Evolutionary conservation across 2,888 invertebrate species (phyloP).

Genomic region (Pristionchus fissidentatus): DNA sequence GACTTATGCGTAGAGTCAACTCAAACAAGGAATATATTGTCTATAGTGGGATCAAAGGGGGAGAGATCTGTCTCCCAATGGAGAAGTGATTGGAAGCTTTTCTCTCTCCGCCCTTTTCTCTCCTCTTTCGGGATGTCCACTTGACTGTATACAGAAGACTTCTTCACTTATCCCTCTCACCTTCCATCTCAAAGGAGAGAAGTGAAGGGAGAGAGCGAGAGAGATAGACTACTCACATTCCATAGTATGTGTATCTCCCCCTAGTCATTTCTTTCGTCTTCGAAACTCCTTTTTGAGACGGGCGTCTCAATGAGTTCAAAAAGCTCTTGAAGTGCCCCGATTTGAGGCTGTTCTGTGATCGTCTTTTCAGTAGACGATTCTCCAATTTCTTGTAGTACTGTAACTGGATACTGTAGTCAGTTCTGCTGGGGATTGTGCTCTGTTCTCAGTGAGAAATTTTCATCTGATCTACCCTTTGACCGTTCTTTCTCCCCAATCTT

Average conservation of each 20-base stretch:
- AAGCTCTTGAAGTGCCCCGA: not conserved
- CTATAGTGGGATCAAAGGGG: slow-evolving; percentile 12
- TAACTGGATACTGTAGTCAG: too few species aligned
- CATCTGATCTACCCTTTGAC: too few species aligned
- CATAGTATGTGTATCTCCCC: not conserved
- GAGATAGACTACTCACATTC: not conserved
- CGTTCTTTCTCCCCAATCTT: not conserved
- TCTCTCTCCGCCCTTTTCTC: slow-evolving; percentile 9
- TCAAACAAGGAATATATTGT: too few species aligned
- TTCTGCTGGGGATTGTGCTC: too few species aligned
- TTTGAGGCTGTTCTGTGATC: too few species aligned
- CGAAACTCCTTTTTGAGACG: not conserved
- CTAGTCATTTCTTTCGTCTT: not conserved
- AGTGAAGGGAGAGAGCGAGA: not conserved
- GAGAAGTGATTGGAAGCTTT: not conserved
- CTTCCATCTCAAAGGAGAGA: not conserved
- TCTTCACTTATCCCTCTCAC: slow-evolving; percentile 1
- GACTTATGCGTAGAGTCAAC: too few species aligned
- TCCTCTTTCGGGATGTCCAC: slow-evolving; percentile 36
- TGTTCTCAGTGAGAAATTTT: too few species aligned
- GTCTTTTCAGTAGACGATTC: too few species aligned
- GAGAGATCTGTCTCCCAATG: not conserved
- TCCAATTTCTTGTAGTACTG: too few species aligned
- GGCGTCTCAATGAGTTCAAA: too few species aligned
- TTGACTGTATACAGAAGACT: slow-evolving; percentile 38